Conservation (phyloP, 2,797 vertebrate species). For the Gymnocypris eckloni region DNA sequence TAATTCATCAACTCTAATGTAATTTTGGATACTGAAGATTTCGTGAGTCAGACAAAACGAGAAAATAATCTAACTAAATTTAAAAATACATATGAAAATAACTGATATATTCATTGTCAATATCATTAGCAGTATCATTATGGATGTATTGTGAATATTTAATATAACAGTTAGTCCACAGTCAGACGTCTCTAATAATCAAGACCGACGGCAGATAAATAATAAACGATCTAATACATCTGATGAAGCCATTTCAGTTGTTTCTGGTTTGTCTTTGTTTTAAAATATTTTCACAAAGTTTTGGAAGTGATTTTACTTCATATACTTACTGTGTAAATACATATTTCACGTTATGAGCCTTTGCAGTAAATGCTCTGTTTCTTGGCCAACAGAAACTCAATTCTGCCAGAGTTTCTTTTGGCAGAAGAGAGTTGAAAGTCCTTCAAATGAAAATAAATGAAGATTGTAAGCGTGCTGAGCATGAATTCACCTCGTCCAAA, state of each 20-base stretch:
- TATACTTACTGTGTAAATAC: not conserved
- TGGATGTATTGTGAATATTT: not conserved
- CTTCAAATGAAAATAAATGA: constrained; percentile 39
- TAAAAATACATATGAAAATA: not conserved
- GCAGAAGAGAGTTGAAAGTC: constrained; percentile 47
- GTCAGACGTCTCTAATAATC: not conserved
- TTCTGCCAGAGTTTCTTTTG: constrained; percentile 55
- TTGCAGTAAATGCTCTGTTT: constrained; percentile 1
- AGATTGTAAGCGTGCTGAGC: constrained; percentile 53
- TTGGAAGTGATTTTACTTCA: not conserved
- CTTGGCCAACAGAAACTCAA: constrained; percentile 28
- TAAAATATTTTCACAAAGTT: not conserved
- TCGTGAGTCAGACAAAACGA: not conserved
- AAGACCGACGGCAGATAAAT: not conserved
- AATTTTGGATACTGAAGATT: not conserved
- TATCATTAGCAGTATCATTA: not conserved
- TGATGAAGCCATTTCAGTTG: not conserved
- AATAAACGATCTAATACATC: not conserved
- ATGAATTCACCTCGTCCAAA: constrained; percentile 54
- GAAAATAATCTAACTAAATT: not conserved
- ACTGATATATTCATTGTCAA: not conserved
- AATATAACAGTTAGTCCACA: not conserved
- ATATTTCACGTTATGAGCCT: not conserved
- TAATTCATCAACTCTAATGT: not conserved
- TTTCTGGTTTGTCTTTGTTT: not conserved